These are phyloP conservation scores for Silurus aristotelis DNA, from an alignment of 2,797 vertebrate genomes.

Conservation along the genomic window DNA sequence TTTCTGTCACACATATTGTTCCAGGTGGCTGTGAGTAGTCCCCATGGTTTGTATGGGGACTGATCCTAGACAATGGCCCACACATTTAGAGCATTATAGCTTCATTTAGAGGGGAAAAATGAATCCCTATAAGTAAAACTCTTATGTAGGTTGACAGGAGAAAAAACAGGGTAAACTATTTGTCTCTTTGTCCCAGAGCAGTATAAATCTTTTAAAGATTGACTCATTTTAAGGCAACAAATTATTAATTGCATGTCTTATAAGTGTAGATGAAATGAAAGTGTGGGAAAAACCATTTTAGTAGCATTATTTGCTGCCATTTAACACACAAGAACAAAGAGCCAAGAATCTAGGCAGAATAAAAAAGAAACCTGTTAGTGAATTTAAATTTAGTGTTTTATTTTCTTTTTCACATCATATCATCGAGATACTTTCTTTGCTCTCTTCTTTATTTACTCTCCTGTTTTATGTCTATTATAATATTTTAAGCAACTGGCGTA, in stretches of 20 bases:
- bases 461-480: not conserved
- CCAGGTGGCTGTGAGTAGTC: conserved; percentile 59
- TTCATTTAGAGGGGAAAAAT: conserved; percentile 46
- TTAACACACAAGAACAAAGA: not conserved
- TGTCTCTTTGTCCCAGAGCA: not conserved
- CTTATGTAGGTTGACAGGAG: not conserved
- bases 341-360: not conserved
- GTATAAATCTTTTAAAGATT: conserved; percentile 16
- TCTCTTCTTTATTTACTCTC: no score
- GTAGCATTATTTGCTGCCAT: not conserved
- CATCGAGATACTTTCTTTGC: not conserved
- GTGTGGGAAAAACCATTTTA: not conserved
- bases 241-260: not conserved
- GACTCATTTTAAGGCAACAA: not conserved
- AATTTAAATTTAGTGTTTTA: not conserved
- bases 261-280: not conserved
- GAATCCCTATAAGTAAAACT: conserved; percentile 14
- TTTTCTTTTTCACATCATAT: not conserved
- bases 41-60: conserved; percentile 52
- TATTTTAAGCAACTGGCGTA: not conserved
- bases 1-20: conserved; percentile 71
- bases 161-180: conserved; percentile 8
- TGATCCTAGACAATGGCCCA: conserved; percentile 57
- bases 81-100: conserved; percentile 64
- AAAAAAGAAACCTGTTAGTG: not conserved